Base-by-base conservation (phyloP, 2,113 vertebrate genomes). In the Amblyornis subalaris region DNA sequence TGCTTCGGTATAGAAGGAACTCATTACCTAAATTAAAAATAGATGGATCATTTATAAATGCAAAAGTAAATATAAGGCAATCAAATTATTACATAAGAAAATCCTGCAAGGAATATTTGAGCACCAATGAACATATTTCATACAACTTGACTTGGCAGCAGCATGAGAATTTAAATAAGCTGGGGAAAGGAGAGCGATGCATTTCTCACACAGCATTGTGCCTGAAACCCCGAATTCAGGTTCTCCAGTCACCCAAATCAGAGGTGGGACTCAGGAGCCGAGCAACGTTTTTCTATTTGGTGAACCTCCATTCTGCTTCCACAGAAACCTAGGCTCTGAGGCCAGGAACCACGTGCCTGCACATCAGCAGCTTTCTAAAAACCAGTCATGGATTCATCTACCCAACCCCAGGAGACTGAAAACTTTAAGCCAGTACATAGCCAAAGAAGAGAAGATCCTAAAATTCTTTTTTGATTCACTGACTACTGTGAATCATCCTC, bases 1-100 rank as follows among this genome's bases (percentile, higher is more conserved):
- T 71, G 23, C 55, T 77, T 72, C 61, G 26, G 29, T 61, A 28
- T 53, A 71, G 62, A 86, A 81, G 9, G 65, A 88, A 71, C 61
- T 57, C 57, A 66, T 92, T 90, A 77, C 7, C 31, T 67, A 84
- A 84, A 92, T 84, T 89, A 93, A 93, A 94, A 93, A 92, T 70
- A 82, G 72, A 80, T 84, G 23, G 40, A 74, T 77, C 44, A 77
- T 81, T 90, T 93, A 81, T 62, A 95, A 90, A 93, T 92, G 61
- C 74, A 77, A 26, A 77, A 92, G 72, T 66, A 96, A 95, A 93
- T 84, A 86, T 25, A 80, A 92, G n/a, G 69, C 45, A 81, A 93
- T 87, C 42, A 74, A 77, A 74, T 88, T 83, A 90, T 90, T 90
- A 77, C 60, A 26, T 77, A 83, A 93, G 47, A 62, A 80, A 93